Base-by-base conservation (phyloP, 2,113 vertebrate species). In the Ceyx margarethae region DNA sequence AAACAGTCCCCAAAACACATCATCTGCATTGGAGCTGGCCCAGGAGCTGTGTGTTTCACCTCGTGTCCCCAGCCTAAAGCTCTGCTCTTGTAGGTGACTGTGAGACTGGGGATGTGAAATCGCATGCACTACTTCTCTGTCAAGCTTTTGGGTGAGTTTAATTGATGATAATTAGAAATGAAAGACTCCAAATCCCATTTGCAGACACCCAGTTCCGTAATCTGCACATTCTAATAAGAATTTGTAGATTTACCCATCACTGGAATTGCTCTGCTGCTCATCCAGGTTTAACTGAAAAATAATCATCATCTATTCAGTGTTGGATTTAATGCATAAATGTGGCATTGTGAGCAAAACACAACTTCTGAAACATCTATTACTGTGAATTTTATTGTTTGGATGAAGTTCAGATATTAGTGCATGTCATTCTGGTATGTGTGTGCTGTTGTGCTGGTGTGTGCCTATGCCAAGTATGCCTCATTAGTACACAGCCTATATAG, bases 271-370 rank as follows among this genome's bases (percentile, higher is more conserved):
- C 13, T 33, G 78, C 22, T 60, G n/a, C 76, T 91, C 35, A 64
- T 53, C 40, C 11, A 79, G 13, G 33, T 92, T 75, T 89, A 80
- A 85, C 48, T 76, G 68, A 92, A 95, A 95, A 91, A 91, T 80
- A 87, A 94, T 87, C 13, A 51, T 89, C 14, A 82, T 81, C 64
- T 92, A 61, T 81, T 87, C 60, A 83, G 23, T 83, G 72, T 61
- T 92, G 60, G 56, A 66, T 89, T 75, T 92, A 89, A 78, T 92
- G 26, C 33, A 35, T 69, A 91, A 91, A 58, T 61, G 61, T 61
- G 22, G 14, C 61, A 58, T 15, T 87, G 50, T 76, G 54, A 84
- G 15, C 33, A 84, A 91, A 89, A 43, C 54, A 45, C 13, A 72
- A 50, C 37, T 85, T 87, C 77, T 87, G 67, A 85, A 92, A 65